A percentile compares a stretch with the other conserved stretches of the same genome.
Conservation (phyloP, 1,140 invertebrate genomes). For the Planococcus citri region DNA sequence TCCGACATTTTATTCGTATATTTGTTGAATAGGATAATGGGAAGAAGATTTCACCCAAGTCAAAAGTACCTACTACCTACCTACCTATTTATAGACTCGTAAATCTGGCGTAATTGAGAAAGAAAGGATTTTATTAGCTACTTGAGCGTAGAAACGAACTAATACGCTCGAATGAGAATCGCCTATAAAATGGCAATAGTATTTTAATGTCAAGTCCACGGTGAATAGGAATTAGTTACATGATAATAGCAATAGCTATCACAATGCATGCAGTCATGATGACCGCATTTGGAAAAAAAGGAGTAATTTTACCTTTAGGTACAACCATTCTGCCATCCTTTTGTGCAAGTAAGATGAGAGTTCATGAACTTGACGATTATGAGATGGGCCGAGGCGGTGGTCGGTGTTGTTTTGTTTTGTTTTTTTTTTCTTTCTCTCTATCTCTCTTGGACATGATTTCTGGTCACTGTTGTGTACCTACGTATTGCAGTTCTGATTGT, state of each 20-base stretch:
- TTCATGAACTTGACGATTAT: background rate
- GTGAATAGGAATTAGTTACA: background rate
- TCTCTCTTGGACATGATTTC: no score
- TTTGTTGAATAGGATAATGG: no score
- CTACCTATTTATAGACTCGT: no score
- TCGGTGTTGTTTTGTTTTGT: no score
- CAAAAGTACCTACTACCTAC: no score
- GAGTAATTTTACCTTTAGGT: background rate
- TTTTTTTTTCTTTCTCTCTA: no score
- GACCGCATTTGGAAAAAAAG: background rate
- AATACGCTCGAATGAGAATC: background rate
- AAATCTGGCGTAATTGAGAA: background rate
- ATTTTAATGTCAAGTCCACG: constrained; percentile 2
- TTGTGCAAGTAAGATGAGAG: background rate
- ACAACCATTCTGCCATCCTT: background rate
- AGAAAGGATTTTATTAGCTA: background rate
- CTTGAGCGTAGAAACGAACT: background rate
- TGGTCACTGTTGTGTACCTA: no score
- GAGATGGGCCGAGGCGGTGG: no score
- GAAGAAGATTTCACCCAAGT: no score
- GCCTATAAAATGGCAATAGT: background rate
- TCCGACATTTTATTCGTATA: no score
- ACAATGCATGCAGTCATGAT: background rate
- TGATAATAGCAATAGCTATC: background rate
- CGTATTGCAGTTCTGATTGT: no score